Conservation (phyloP, 2,113 vertebrate genomes). For the Nematolebias whitei region DNA sequence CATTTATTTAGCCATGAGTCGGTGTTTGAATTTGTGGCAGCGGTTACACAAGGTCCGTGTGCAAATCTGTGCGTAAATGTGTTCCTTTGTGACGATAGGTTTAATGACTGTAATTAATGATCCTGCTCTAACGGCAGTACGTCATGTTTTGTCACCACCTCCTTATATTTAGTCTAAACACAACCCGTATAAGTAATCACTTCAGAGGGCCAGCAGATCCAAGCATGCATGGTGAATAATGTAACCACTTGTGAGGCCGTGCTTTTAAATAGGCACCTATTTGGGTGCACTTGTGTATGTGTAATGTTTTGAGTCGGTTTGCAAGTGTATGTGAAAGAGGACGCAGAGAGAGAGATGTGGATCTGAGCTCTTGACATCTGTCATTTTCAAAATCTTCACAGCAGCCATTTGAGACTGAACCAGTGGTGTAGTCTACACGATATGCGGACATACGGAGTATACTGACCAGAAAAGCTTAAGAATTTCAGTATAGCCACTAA, state of each 20-base stretch:
- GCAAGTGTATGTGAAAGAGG: conserved; percentile 1
- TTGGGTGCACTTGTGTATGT: no score
- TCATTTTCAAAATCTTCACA: conserved; percentile 39
- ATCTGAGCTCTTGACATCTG: conserved; percentile 47
- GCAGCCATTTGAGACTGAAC: conserved; percentile 40
- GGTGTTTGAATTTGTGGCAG: conserved; percentile 28
- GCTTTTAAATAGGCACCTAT: conserved; percentile 2
- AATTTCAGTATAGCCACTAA: no score
- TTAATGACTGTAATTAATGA: conserved; percentile 69
- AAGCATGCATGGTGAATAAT: conserved; percentile 4
- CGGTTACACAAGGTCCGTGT: conserved; percentile 21
- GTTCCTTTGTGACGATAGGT: conserved; percentile 29
- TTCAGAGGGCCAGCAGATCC: conserved; percentile 9
- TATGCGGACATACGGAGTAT: no score
- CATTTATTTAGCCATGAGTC: conserved; percentile 35
- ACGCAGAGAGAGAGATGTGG: not conserved
- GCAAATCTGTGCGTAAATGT: conserved; percentile 26
- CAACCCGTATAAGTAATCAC: conserved; percentile 41
- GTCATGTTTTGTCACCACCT: conserved; percentile 56
- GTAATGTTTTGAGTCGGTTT: not conserved
- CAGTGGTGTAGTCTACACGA: no score
- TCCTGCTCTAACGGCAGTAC: conserved; percentile 31
- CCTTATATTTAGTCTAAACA: conserved; percentile 50
- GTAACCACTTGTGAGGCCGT: conserved; percentile 1
- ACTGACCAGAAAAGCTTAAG: no score